Evolutionary conservation across 2,888 invertebrate species (phyloP).

Genomic region (Ichneumoninae sp.): DNA sequence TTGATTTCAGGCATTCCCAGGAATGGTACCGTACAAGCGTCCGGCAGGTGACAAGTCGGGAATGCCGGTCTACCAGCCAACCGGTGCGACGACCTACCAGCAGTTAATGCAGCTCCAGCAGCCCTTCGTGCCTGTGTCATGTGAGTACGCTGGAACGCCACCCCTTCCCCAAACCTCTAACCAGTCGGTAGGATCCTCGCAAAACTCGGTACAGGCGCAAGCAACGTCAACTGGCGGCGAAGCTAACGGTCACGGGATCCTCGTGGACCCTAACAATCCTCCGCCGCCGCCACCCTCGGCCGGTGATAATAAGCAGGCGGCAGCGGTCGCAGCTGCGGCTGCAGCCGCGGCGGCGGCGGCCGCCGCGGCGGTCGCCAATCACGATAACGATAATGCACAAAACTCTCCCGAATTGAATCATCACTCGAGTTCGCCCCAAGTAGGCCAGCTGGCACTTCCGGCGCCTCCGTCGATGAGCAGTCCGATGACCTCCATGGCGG

Average conservation of each 20-base stretch:
- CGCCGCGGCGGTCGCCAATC: slow-evolving; percentile 75
- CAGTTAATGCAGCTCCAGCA: slow-evolving; percentile 97
- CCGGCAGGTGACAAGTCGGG: slow-evolving; percentile 98
- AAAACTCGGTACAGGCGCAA: slow-evolving; percentile 76
- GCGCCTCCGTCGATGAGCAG: slow-evolving; percentile 76
- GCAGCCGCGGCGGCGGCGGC: slow-evolving; percentile 68
- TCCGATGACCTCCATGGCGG: slow-evolving; percentile 79
- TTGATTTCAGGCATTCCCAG: slow-evolving; percentile 93
- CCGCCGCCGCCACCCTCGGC: slow-evolving; percentile 80
- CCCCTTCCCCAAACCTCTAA: slow-evolving; percentile 85
- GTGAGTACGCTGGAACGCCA: slow-evolving; percentile 96
- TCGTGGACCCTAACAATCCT: slow-evolving; percentile 83
- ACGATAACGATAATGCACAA: slow-evolving; percentile 79
- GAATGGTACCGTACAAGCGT: slow-evolving; percentile 98
- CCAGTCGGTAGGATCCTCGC: slow-evolving; percentile 81
- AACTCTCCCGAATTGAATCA: slow-evolving; percentile 84
- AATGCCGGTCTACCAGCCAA: slow-evolving; percentile 97
- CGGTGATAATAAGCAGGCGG: slow-evolving; percentile 69
- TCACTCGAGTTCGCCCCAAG: slow-evolving; percentile 78
- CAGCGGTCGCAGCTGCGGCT: slow-evolving; percentile 60
- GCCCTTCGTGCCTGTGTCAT: slow-evolving; percentile 99
- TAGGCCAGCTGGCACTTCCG: slow-evolving; percentile 67
- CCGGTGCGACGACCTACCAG: slow-evolving; percentile 94
- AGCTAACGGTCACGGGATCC: slow-evolving; percentile 77
- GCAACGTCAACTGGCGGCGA: slow-evolving; percentile 59